phyloP scores from a whole-genome alignment of 2,797 vertebrate species.

The Smutsia temminckii region DNA sequence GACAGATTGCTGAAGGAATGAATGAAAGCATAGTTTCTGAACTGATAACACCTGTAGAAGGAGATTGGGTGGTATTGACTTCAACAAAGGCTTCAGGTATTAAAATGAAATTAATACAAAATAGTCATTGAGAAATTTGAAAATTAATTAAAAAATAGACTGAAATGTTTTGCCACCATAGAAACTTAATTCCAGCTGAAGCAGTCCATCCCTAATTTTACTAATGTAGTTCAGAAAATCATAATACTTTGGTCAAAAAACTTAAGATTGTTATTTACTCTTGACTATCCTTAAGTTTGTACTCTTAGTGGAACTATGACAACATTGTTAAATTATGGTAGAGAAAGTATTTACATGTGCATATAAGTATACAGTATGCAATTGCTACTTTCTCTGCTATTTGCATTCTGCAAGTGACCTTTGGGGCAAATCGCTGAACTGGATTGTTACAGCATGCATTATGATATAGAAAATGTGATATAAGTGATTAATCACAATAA shows the following conservation, averaged over 20 bases:
- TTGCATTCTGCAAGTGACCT: not conserved
- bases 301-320: not conserved
- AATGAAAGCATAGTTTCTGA: conserved; percentile 87
- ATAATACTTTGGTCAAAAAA: conserved; percentile 12
- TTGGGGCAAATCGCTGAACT: conserved; percentile 20
- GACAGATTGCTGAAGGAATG: conserved; percentile 80
- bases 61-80: conserved; percentile 93
- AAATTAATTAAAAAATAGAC: conserved; percentile 38
- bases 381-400: conserved; percentile 34
- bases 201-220: not conserved
- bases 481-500: conserved; percentile 25
- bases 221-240: conserved; percentile 20
- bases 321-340: conserved; percentile 34
- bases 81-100: conserved; percentile 95
- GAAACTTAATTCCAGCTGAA: conserved; percentile 29
- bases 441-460: not conserved
- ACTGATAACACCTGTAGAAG: conserved; percentile 89
- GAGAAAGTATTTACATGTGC: conserved; percentile 17
- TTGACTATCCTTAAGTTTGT: conserved; percentile 21
- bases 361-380: not conserved
- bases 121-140: conserved; percentile 25
- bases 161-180: conserved; percentile 9
- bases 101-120: conserved; percentile 41
- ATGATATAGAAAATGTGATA: conserved; percentile 30
- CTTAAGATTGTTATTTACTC: conserved; percentile 2